A percentile compares a stretch with the other conserved stretches of the same genome.
phyloP scores from a whole-genome alignment of 2,888 invertebrate genomes.

The Acrocyrtus sp. region DNA sequence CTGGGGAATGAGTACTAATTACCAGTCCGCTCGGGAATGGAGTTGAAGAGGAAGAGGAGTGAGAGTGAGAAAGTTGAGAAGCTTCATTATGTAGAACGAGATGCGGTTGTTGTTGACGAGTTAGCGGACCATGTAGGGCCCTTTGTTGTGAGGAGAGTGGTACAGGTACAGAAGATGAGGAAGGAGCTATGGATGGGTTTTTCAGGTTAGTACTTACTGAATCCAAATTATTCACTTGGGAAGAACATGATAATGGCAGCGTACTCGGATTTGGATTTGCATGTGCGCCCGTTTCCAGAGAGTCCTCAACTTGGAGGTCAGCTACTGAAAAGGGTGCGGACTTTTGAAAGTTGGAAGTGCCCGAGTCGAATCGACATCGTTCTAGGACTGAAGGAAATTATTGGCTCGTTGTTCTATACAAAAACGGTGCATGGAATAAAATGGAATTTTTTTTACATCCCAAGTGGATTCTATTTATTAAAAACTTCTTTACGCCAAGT shows the following conservation, averaged over 20 bases:
- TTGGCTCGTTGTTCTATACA: conserved; percentile 51
- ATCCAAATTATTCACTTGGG: conserved; percentile 15
- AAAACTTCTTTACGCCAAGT: background rate
- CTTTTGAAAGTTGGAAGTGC: conserved; percentile 22
- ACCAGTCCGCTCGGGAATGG: conserved; percentile 7
- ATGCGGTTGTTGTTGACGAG: conserved; percentile 10
- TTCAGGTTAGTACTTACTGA: conserved; percentile 15
- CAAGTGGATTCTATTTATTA: background rate
- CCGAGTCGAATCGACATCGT: conserved; percentile 54
- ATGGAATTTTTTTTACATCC: background rate
- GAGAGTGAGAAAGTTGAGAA: background rate
- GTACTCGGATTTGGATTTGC: too few species aligned
- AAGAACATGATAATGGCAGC: background rate
- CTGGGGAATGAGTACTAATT: conserved; percentile 37
- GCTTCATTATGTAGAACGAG: conserved; percentile 16
- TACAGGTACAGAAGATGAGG: background rate
- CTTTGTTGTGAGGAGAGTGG: background rate
- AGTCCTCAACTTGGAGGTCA: conserved; percentile 32
- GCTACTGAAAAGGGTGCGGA: conserved; percentile 35
- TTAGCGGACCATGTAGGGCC: background rate
- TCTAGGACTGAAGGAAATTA: conserved; percentile 60
- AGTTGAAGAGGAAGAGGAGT: conserved; percentile 6
- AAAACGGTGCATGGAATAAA: too few species aligned
- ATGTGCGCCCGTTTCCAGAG: background rate
- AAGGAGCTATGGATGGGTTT: background rate